phyloP scores from a whole-genome alignment of 1,140 invertebrate species.

The Drosophila oshimai region DNA sequence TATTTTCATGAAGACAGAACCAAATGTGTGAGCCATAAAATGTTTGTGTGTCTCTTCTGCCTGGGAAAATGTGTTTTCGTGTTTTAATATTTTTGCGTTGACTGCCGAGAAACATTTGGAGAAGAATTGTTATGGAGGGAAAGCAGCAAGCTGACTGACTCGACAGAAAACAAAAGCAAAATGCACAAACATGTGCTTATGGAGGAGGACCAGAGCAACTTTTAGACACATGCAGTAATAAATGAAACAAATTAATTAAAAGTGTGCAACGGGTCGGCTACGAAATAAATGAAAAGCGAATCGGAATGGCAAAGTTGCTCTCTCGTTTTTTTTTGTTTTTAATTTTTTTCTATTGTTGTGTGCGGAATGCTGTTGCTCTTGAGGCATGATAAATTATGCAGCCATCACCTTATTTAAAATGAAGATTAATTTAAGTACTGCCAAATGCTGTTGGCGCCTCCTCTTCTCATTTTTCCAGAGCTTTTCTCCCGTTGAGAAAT shows the following conservation, averaged over 20 bases:
- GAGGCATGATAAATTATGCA: slow-evolving; percentile 51
- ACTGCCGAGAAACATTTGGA: slow-evolving; percentile 1
- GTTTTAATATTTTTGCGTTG: slow-evolving; percentile 1
- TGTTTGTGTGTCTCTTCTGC: neutral
- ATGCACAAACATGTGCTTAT: slow-evolving; percentile 8
- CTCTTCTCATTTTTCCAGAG: neutral
- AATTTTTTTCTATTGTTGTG: neutral
- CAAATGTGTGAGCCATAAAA: slow-evolving; percentile 37
- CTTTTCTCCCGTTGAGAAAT: slow-evolving; percentile 12
- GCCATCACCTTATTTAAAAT: slow-evolving; percentile 48
- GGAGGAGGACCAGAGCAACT: slow-evolving; percentile 20
- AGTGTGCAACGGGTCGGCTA: slow-evolving; percentile 56
- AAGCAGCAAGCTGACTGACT: slow-evolving; percentile 4
- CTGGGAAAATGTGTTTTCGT: neutral
- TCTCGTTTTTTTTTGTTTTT: neutral
- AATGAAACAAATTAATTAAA: slow-evolving; percentile 78
- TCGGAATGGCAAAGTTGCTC: slow-evolving; percentile 27
- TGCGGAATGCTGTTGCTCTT: slow-evolving; percentile 8
- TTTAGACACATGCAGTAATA: slow-evolving; percentile 37
- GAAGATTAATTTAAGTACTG: slow-evolving; percentile 67
- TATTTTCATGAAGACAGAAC: slow-evolving; percentile 14
- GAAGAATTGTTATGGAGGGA: slow-evolving; percentile 21
- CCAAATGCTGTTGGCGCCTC: slow-evolving; percentile 12
- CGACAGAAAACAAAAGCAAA: slow-evolving; percentile 8
- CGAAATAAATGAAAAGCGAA: slow-evolving; percentile 63